These are phyloP conservation scores for Orthonevra nobilis DNA, from an alignment of 2,888 invertebrate genomes.

Conservation along the genomic window DNA sequence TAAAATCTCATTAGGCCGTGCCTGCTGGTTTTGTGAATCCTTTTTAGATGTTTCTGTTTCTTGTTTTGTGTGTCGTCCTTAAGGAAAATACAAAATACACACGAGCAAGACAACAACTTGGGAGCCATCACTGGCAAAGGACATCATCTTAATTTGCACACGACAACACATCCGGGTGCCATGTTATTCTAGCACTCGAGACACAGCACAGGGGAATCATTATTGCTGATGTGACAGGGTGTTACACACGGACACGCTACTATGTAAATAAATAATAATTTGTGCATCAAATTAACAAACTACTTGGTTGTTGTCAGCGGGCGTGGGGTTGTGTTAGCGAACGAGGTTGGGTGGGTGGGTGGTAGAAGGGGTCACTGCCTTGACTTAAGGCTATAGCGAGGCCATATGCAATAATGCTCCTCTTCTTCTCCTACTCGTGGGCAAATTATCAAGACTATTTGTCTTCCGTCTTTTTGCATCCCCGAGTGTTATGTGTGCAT, in stretches of 20 bases:
- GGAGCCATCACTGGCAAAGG: constrained; percentile 30
- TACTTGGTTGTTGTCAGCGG: constrained; percentile 34
- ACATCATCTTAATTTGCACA: constrained; percentile 51
- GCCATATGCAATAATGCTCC: neutral
- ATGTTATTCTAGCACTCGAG: constrained; percentile 49
- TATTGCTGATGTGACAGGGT: neutral
- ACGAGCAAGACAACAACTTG: neutral
- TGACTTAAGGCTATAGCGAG: constrained; percentile 1
- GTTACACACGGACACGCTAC: constrained; percentile 8
- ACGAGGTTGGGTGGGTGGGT: too few relatives aligned
- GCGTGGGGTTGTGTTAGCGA: neutral
- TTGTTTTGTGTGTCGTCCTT: neutral
- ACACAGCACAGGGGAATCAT: constrained; percentile 16
- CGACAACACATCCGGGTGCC: constrained; percentile 56
- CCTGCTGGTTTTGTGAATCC: constrained; percentile 24
- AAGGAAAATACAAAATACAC: constrained; percentile 22
- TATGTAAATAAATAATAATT: constrained; percentile 65
- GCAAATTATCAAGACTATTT: constrained; percentile 38
- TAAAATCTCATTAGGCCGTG: constrained; percentile 61
- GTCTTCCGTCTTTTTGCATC: constrained; percentile 39
- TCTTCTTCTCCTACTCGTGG: constrained; percentile 6
- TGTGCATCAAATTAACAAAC: constrained; percentile 61
- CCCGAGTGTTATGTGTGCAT: neutral
- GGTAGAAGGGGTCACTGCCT: constrained; percentile 21
- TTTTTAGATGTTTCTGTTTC: constrained; percentile 14